Conservation (phyloP, 2,797 vertebrate genomes). For the Cuculus canorus region DNA sequence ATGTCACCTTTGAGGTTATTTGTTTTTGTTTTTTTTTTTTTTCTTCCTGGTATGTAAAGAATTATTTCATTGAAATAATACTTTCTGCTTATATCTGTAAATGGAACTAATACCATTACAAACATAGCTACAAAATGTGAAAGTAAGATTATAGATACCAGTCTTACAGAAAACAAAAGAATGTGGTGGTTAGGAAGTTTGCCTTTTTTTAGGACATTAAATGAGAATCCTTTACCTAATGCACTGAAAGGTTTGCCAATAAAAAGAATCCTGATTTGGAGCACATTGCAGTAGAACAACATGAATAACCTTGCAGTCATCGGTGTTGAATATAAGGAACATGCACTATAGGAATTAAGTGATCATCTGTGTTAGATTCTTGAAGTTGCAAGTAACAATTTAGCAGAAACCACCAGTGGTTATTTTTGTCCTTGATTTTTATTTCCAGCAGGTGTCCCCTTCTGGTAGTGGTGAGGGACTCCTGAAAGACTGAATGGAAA, state of each 20-base stretch:
- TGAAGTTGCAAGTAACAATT: background rate
- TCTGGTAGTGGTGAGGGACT: background rate
- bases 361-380: background rate
- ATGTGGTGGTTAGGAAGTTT: background rate
- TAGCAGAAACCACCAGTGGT: background rate
- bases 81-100: background rate
- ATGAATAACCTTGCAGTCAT: background rate
- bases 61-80: background rate
- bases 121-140: background rate
- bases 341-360: background rate
- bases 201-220: background rate
- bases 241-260: background rate
- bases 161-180: background rate
- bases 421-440: background rate
- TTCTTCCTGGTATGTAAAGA: background rate
- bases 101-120: background rate
- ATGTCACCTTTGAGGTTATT: accelerated
- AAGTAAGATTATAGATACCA: background rate
- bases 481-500: background rate
- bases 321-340: background rate
- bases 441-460: conserved; percentile 18
- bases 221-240: background rate
- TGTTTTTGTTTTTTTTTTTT: no score
- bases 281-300: background rate
- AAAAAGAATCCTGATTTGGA: background rate